These are phyloP conservation scores for Adelphocoris suturalis DNA, from an alignment of 2,888 invertebrate species.

Conservation along the genomic window DNA sequence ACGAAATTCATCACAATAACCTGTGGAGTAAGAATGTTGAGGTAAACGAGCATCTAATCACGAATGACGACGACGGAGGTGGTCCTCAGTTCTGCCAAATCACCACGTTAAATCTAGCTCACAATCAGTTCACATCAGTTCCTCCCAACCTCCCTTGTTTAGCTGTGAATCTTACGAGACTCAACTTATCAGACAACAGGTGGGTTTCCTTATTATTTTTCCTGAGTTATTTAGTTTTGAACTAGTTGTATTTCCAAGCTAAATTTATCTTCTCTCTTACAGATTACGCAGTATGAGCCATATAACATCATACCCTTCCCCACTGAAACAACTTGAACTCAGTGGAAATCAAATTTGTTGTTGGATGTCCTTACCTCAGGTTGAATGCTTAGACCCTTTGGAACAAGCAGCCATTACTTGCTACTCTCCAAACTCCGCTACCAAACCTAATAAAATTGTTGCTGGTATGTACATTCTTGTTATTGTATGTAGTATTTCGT, in stretches of 20 bases:
- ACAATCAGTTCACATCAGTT: constrained; percentile 93
- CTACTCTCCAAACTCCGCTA: constrained; percentile 81
- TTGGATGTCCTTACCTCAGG: constrained; percentile 92
- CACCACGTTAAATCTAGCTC: constrained; percentile 90
- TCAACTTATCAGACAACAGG: constrained; percentile 95
- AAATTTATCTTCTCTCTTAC: constrained; percentile 43
- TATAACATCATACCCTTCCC: constrained; percentile 93
- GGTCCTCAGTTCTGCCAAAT: constrained; percentile 81
- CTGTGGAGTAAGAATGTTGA: constrained; percentile 85
- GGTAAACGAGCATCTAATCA: constrained; percentile 83
- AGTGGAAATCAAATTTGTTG: constrained; percentile 94
- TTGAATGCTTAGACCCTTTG: constrained; percentile 83
- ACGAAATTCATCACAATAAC: constrained; percentile 87
- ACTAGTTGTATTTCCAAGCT: too few species aligned
- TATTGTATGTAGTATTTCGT: too few species aligned
- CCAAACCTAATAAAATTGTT: constrained; percentile 76
- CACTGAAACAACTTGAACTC: constrained; percentile 93
- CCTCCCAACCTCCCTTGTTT: constrained; percentile 94
- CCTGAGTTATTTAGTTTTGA: background rate
- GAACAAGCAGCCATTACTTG: constrained; percentile 86
- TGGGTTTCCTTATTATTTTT: constrained; percentile 75
- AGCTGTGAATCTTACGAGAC: constrained; percentile 90
- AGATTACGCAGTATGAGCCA: constrained; percentile 84
- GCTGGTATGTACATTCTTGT: background rate
- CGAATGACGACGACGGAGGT: constrained; percentile 81